Evolutionary conservation across 2,113 vertebrate genomes (phyloP), one percentile per base, ranked within the genome.

Genomic region (Camelus dromedarius): DNA sequence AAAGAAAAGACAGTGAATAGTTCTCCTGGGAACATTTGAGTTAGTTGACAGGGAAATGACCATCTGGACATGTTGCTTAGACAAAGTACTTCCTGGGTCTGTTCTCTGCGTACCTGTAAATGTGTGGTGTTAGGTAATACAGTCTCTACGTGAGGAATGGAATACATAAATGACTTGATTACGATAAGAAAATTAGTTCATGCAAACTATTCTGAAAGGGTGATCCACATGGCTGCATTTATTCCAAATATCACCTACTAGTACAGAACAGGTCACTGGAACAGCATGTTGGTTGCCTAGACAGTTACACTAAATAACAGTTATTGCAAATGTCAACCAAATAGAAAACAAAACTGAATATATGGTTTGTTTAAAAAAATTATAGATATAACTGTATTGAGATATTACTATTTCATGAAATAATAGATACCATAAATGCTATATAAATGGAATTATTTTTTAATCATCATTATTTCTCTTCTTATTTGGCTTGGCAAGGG

Each of bases 11-110:
- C 8, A 35, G 64, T 62, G 13, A 92, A 46, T 8, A 52, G 18
- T 81, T 84, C 79, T 92, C 80, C 72, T 64, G 58, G 62, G 58
- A 73, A 15, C 87, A 87, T 89, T 93, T 97, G 72, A 90, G 89
- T 83, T 80, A 96, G 20, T 48, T 80, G 64, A 13, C 81, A 94
- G 50, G 24, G 19, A 93, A 91, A 88, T 70, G 52, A 18, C 4
- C 73, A 90, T 89, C 86, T 97, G 66, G 69, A 93, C 28, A 66
- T 84, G 26, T 19, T 38, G n/a, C 60, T 60, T 83, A 83, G 52
- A 94, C 14, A 67, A 50, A 94, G 46, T 52, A 50, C 32, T 84
- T 83, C 1, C 67, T 32, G 32, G 28, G 5, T 46, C 80, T 95
- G 8, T 38, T 56, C 30, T 79, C 22, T 91, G 46, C 35, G 15